Base-by-base conservation (phyloP, 2,888 invertebrate genomes). In the Pseudoips prasinana region DNA sequence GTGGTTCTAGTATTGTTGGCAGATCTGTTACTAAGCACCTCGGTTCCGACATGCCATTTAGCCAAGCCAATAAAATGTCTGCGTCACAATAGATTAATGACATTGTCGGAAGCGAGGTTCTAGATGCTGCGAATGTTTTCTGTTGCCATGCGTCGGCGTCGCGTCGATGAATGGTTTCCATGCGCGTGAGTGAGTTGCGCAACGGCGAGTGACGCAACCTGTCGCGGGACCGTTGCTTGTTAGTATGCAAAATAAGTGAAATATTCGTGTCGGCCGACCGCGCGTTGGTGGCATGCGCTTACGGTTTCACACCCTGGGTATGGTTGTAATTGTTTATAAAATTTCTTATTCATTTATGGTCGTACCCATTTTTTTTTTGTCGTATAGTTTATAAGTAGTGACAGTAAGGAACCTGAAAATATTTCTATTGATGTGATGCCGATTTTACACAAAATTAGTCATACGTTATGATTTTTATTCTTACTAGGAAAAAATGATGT, bases 171-270 rank as follows among this genome's bases (percentile, higher is more conserved):
- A 79, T 80, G 84, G 76, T 64, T 55, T 56, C 67, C 57, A 65
- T 73, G 81, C 80, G 82, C 82, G 80, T 77, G 83, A 80, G 81
- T 69, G 61, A 65, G 60, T 75, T 74, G 68, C 73, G 75, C 71
- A 74, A 75, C 63, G 47, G 41, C 48, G 46, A 67, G 69, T 86
- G 84, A 84, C 85, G 86, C 73, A 85, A 85, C 71, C 68, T 67
- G 73, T 68, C 77, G 76, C 60, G 39, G 32, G 46, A 47, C 76
- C 75, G 76, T 78, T 75, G 75, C 78, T 74, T 71, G 75, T 82
- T 81, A 73, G 77, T 81, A 85, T 84, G 83, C 83, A 81, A 80
- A 83, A 75, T 80, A 75, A 74, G 75, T 73, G 66, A 73, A 75
- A 77, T 78, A 75, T 77, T 73, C 69, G 69, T 70, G 74, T 69